Percentiles rank a stretch among this genome's conserved stretches.
These are phyloP conservation scores for Ctenodactylus gundi DNA, from an alignment of 2,113 vertebrate species.

Conservation along the genomic window DNA sequence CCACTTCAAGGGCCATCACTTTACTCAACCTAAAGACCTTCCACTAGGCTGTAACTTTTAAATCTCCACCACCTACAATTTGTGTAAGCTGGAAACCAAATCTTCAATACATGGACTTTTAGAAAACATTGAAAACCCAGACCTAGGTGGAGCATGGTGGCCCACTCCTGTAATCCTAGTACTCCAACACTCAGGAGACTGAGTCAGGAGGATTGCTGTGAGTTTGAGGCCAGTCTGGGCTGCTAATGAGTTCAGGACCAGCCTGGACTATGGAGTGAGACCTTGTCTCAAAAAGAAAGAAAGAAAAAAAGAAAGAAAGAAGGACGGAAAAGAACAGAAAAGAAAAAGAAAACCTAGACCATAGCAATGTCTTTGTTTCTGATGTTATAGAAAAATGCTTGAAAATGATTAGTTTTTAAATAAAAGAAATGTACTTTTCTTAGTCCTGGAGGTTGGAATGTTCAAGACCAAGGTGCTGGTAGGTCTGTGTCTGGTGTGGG, in stretches of 20 bases:
- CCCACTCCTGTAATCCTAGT: no score
- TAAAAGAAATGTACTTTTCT: neutral
- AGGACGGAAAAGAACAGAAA: no score
- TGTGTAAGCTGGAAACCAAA: neutral
- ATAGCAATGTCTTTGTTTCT: neutral
- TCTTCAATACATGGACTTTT: neutral
- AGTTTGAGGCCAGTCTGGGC: no score
- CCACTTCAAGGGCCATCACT: neutral
- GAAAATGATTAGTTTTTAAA: neutral
- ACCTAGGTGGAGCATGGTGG: no score
- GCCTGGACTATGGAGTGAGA: no score
- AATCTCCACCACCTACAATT: rapidly evolving
- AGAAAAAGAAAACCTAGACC: neutral
- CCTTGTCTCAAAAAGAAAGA: no score
- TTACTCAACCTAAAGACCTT: neutral
- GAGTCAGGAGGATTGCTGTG: no score
- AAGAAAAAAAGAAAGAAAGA: no score
- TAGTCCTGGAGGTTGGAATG: neutral
- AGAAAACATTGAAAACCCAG: neutral
- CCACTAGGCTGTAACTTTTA: neutral
- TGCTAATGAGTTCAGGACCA: no score
- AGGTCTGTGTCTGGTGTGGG: neutral
- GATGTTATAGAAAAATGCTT: neutral
- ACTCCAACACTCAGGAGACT: no score
- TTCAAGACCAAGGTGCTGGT: neutral